Evolutionary conservation across 2,888 invertebrate species (phyloP), one percentile per base, ranked within the genome.

Genomic region (Aspidiotus destructor): DNA sequence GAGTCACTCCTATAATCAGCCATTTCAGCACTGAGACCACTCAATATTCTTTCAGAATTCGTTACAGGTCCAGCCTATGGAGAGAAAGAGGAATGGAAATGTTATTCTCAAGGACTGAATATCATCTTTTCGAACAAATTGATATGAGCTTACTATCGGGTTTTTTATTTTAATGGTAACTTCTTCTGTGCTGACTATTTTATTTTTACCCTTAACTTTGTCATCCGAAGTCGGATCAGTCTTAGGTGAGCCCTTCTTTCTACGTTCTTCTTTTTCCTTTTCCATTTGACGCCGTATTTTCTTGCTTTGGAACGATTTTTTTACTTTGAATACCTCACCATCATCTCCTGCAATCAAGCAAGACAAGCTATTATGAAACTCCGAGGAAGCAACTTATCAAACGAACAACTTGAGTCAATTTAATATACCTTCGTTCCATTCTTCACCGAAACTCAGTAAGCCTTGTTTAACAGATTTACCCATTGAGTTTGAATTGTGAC

Each of bases 231-330:
- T 76, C 67, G 74, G 74, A 70, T 73, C 54, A 62, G 70, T 67
- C 73, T 78, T 78, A 70, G 77, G 77, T 76, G 83, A 82, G 77
- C 82, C 83, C 75, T 80, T 81, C 76, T 81, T 82, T 73, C 80
- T 81, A 28, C 62, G 61, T 62, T 70, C 70, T 58, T 70, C 70
- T 57, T 69, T 85, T 76, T 91, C 90, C 77, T 87, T 88, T 75
- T 91, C 89, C 75, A 89, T 80, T 77, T 89, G 86, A 76, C 88
- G 88, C 80, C 91, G 88, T 68, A 94, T 83, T 77, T 88, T 86
- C 78, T 93, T 90, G 79, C 94, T 94, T 76, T 94, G 90, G 9
- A 91, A 92, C 9, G 96, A 94, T 78, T 96, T 96, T 78, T 92
- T 94, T 63, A 97, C 91, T 83, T 94, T 89, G 78, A 97, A 96